phyloP scores from a whole-genome alignment of 2,888 invertebrate genomes.

The Xanthostigma xanthostigma region DNA sequence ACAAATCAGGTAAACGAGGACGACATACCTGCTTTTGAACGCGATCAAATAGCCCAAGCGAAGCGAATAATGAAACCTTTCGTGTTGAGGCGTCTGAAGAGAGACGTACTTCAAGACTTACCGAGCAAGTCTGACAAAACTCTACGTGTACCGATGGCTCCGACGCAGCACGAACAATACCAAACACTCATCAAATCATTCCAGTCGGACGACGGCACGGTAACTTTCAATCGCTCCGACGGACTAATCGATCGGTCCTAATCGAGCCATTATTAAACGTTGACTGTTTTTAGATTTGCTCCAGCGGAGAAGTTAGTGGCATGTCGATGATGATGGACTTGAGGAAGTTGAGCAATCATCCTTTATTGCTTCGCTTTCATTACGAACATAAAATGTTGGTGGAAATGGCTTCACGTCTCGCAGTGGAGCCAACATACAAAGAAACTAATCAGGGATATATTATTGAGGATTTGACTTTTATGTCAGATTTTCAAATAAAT shows the following conservation, averaged over 20 bases:
- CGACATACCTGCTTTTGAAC: constrained; percentile 65
- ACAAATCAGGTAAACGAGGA: constrained; percentile 35
- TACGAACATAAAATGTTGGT: constrained; percentile 47
- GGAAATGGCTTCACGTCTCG: constrained; percentile 54
- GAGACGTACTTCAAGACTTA: constrained; percentile 71
- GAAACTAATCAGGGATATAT: constrained; percentile 65
- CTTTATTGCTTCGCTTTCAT: constrained; percentile 62
- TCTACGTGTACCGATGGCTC: constrained; percentile 50
- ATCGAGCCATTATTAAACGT: not conserved
- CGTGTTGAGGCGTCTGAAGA: constrained; percentile 73
- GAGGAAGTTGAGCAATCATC: constrained; percentile 88
- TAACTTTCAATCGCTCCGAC: constrained; percentile 26
- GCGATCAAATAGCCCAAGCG: constrained; percentile 79
- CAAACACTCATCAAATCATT: constrained; percentile 53
- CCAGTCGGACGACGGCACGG: constrained; percentile 42
- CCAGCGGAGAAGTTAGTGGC: constrained; percentile 44
- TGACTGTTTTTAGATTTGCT: constrained; percentile 26
- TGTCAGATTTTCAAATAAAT: constrained; percentile 88
- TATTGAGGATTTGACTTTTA: constrained; percentile 70
- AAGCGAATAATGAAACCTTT: constrained; percentile 95
- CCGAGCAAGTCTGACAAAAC: constrained; percentile 68
- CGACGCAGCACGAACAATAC: constrained; percentile 61
- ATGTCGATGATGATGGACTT: constrained; percentile 85
- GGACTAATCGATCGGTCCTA: too few relatives aligned
- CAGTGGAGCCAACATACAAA: constrained; percentile 51